Base-by-base conservation (phyloP, 2,797 vertebrate genomes). In the Poeciliopsis turneri region DNA sequence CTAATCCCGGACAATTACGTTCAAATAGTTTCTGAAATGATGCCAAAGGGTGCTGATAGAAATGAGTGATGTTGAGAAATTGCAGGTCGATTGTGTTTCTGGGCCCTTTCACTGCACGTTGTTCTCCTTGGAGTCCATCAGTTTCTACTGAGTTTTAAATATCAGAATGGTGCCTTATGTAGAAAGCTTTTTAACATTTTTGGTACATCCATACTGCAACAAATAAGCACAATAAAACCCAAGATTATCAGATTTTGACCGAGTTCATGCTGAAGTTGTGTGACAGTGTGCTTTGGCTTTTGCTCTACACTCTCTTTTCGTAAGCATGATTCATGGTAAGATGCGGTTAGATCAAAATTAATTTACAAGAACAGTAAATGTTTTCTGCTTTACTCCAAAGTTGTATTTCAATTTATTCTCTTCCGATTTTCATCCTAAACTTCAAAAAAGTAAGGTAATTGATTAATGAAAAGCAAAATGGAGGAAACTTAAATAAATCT, bases 101-200 rank as follows among this genome's bases (percentile, higher is more conserved):
- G 8, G 43, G 80, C 23, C 16, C 33, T 69, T 46, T 57, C 23
- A 88, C 83, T 90, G 81, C 71, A 5, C 28, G 72, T 83, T 89
- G 86, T 89, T 87, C 82, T 86, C 91, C 86, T 59, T 66, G 70
- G 53, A 82, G 79, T 10, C 55, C 4, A 43, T 57, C 36, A 11
- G 46, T 12, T 33, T 72, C 71, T 11, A 23, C 30, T 23, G 46
- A 16, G 25, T 69, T 69, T 70, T 25, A 70, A 70, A 28, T 18
- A 45, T 46, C 25, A 28, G 25, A 70, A 45, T 8, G 41, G 25
- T 15, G 68, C 68, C 68, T 46, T 1, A 1, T 28, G 25, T 43
- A 16, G n/a, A 45, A 9, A 46, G 13, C 0, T 20, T 68, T 68
- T 2, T 10, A 1, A 7, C 1, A 39, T 10, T 43, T 55, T 20